Evolutionary conservation across 1,140 invertebrate species (phyloP).

Genomic region (Popillia japonica): DNA sequence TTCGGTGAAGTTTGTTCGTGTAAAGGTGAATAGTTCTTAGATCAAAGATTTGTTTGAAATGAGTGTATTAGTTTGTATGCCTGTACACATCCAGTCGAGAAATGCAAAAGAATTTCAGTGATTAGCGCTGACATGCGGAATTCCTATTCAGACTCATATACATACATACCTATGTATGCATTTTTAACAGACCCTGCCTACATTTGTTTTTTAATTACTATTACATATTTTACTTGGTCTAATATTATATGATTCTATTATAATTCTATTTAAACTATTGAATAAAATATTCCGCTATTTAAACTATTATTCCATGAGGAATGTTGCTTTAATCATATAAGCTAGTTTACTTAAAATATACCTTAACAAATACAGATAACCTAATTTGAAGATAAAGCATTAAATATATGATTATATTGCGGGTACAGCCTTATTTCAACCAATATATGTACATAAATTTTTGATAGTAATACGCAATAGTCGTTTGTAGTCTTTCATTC

Average conservation of each 20-base stretch:
- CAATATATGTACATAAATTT: not conserved
- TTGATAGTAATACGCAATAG: not conserved
- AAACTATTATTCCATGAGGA: not conserved
- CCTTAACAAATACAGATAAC: constrained; percentile 28
- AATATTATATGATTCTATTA: no score
- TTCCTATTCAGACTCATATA: not conserved
- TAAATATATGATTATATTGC: not conserved
- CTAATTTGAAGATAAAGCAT: constrained; percentile 16
- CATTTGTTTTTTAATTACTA: no score
- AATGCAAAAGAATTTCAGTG: not conserved
- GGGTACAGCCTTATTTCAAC: not conserved
- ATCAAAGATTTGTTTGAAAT: constrained; percentile 9
- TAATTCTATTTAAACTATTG: no score
- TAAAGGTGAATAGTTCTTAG: not conserved
- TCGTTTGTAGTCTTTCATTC: not conserved
- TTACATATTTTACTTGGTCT: no score
- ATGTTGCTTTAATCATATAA: not conserved
- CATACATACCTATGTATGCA: no score
- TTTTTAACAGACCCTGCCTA: no score
- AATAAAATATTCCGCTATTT: not conserved
- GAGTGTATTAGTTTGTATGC: not conserved
- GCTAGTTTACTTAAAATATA: constrained; percentile 21
- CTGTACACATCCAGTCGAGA: not conserved
- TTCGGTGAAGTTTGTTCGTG: not conserved
- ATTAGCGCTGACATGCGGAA: not conserved